Conservation (phyloP, 2,113 vertebrate genomes). For the Myotis yumanensis region DNA sequence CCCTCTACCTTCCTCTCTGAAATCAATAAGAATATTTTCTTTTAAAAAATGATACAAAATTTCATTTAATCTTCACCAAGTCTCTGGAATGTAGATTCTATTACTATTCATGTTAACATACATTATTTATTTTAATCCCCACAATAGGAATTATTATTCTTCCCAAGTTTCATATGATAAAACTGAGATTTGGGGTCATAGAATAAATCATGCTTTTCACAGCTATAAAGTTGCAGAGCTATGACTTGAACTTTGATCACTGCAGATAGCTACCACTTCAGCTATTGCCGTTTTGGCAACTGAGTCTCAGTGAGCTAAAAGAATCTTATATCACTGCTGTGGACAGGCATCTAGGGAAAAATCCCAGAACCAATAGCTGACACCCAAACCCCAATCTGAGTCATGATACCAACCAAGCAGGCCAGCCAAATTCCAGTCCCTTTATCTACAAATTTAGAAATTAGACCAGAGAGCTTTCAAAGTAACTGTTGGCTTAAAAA, state of each 20-base stretch:
- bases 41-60: neutral
- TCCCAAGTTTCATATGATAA: neutral
- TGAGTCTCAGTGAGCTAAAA: neutral
- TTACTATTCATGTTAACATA: neutral
- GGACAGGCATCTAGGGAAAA: neutral
- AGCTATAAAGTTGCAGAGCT: neutral
- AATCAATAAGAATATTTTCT: too few species aligned
- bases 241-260: neutral
- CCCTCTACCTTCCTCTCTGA: too few species aligned
- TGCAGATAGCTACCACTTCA: neutral
- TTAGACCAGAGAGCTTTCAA: neutral
- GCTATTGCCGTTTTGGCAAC: neutral
- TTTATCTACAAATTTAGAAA: constrained; percentile 22
- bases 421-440: neutral
- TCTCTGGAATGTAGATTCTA: neutral
- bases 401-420: neutral
- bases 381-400: neutral
- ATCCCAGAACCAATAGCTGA: neutral
- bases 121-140: constrained; percentile 18
- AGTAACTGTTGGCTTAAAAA: neutral
- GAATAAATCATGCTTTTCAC: neutral
- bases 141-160: neutral
- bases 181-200: neutral
- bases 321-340: neutral
- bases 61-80: neutral